These are phyloP conservation scores for Lacerta bilineata DNA, from an alignment of 2,797 vertebrate genomes.

Conservation along the genomic window DNA sequence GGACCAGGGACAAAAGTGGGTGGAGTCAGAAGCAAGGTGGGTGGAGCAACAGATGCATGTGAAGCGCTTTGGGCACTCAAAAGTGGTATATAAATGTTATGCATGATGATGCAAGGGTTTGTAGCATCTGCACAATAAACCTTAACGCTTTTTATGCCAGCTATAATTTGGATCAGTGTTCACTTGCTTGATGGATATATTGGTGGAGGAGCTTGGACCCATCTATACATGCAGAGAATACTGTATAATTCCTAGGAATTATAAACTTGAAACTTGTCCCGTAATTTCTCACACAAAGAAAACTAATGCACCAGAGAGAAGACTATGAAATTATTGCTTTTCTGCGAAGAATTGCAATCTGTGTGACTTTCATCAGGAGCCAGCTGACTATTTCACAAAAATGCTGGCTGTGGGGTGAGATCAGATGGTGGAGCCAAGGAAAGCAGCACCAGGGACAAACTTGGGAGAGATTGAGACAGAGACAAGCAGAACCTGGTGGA, in stretches of 20 bases:
- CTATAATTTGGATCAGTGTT: background rate
- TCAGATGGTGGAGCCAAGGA: background rate
- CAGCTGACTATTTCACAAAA: background rate
- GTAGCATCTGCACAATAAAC: background rate
- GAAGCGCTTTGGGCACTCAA: background rate
- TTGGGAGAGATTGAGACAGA: background rate
- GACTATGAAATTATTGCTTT: background rate
- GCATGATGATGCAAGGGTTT: background rate
- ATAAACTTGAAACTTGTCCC: too few relatives aligned
- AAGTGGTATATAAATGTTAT: background rate
- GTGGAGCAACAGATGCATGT: too few relatives aligned
- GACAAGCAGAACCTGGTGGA: background rate
- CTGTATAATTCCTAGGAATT: too few relatives aligned
- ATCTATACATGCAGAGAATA: background rate
- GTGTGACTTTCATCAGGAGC: too few relatives aligned
- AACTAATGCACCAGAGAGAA: background rate
- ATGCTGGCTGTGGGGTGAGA: background rate
- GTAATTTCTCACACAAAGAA: background rate
- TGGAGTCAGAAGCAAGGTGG: too few relatives aligned
- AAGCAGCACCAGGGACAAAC: too few relatives aligned
- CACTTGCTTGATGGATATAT: background rate
- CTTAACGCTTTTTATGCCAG: too few relatives aligned
- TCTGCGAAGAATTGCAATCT: background rate
- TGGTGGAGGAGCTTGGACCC: background rate
- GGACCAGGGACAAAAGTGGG: too few relatives aligned